Conservation (phyloP, 2,888 invertebrate species). For the Embidobia sp. region DNA sequence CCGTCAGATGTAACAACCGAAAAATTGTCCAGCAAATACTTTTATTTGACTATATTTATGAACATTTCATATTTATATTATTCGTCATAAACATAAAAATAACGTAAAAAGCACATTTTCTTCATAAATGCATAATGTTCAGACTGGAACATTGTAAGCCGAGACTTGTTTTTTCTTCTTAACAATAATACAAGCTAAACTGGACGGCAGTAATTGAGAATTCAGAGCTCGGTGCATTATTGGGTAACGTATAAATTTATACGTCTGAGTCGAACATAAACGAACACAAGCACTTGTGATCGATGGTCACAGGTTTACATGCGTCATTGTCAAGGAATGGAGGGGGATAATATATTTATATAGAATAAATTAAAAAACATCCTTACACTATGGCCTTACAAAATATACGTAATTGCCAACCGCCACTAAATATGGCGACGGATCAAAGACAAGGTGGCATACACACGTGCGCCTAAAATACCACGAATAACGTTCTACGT, state of each 20-base stretch:
- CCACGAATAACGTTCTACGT: slow-evolving; percentile 17
- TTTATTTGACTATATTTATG: too few species aligned
- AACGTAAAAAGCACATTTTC: too few species aligned
- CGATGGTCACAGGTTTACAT: slow-evolving; percentile 29
- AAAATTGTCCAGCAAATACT: slow-evolving; percentile 12
- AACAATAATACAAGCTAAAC: slow-evolving; percentile 14
- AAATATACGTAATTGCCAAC: slow-evolving; percentile 22
- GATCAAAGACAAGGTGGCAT: slow-evolving; percentile 32
- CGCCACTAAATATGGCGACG: slow-evolving; percentile 7
- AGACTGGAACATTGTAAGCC: not conserved
- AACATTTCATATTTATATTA: too few species aligned
- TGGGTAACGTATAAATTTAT: slow-evolving; percentile 57
- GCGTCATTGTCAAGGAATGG: slow-evolving; percentile 26
- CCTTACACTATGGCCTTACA: slow-evolving; percentile 23
- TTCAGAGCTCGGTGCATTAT: slow-evolving; percentile 50
- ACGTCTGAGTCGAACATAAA: slow-evolving; percentile 35
- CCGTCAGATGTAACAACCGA: not conserved
- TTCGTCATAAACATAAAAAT: too few species aligned
- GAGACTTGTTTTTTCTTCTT: slow-evolving; percentile 13
- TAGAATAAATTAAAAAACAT: slow-evolving; percentile 59
- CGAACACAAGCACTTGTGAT: slow-evolving; percentile 23
- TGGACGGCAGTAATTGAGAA: slow-evolving; percentile 37
- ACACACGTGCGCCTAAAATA: slow-evolving; percentile 39
- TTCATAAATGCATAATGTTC: too few species aligned
- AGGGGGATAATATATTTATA: slow-evolving; percentile 32